Percentiles rank a stretch among this genome's conserved stretches.
Evolutionary conservation across 2,888 invertebrate species (phyloP).

Genomic region (Pseudococcus longispinus): DNA sequence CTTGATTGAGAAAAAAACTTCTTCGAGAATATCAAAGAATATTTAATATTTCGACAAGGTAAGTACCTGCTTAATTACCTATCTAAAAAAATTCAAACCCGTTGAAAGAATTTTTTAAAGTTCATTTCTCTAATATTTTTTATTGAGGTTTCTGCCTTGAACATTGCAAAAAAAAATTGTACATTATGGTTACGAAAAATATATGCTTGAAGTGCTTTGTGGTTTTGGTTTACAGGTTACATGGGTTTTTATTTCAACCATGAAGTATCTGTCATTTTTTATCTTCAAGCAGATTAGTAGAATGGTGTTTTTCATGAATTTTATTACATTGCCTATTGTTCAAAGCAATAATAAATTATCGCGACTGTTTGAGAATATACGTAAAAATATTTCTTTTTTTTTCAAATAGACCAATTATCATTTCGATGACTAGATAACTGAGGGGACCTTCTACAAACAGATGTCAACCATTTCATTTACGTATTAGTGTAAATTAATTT

Average conservation of each 20-base stretch:
- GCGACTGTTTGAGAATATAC: background rate
- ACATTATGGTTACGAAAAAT: background rate
- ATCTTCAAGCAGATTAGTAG: background rate
- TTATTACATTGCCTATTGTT: background rate
- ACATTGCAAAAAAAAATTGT: background rate
- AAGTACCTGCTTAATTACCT: background rate
- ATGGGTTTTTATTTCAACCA: background rate
- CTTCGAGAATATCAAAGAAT: no score
- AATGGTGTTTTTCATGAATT: background rate
- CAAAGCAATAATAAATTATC: background rate
- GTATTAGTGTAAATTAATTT: background rate
- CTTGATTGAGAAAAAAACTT: background rate
- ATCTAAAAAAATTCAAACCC: background rate
- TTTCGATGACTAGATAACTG: background rate
- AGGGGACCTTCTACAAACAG: no score
- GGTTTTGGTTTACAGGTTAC: background rate
- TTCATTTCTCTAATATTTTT: background rate
- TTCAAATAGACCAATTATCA: background rate
- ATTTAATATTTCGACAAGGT: background rate
- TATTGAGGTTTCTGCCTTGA: background rate
- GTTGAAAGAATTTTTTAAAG: background rate
- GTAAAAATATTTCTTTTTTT: background rate
- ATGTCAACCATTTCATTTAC: background rate
- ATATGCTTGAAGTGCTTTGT: background rate
- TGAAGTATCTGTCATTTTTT: background rate